Evolutionary conservation across 2,888 invertebrate genomes (phyloP), one percentile per base, ranked within the genome.

Genomic region (Stenodema calcarata): DNA sequence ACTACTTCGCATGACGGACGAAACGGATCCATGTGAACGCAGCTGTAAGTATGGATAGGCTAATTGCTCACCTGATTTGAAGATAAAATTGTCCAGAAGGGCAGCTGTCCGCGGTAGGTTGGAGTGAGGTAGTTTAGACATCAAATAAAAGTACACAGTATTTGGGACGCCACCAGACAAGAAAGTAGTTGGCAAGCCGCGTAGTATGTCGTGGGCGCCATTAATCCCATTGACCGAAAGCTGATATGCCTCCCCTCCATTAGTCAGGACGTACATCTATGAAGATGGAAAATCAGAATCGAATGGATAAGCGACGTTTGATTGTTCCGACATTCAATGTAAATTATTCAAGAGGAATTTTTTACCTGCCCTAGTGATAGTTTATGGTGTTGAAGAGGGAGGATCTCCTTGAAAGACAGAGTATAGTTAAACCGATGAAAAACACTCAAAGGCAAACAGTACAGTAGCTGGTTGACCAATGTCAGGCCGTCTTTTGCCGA

Each of bases 1-100:
- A n/a, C n/a, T n/a, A n/a, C n/a, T n/a, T n/a, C n/a, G n/a, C n/a
- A n/a, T n/a, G n/a, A n/a, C n/a, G n/a, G n/a, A n/a, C n/a, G n/a
- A n/a, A n/a, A n/a, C n/a, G n/a, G n/a, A n/a, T n/a, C n/a, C n/a
- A n/a, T n/a, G n/a, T n/a, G n/a, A n/a, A n/a, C n/a, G n/a, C n/a
- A n/a, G n/a, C n/a, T n/a, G n/a, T n/a, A n/a, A n/a, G n/a, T n/a
- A n/a, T n/a, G n/a, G n/a, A 35, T 35, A 35, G 35, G 2, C 7
- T 35, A 35, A 4, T 35, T 35, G 4, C 87, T 86, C 28, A 88
- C 88, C 87, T 62, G 87, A 14, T 23, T 80, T 50, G n/a, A 23
- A 78, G 23, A 85, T 44, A 12, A 87, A 78, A 14, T 87, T 78
- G 62, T 87, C 79, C 16, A 88, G 47, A 28, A 88, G 86, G 35